Conservation (phyloP, 2,113 vertebrate species). For the Columbina picui region DNA sequence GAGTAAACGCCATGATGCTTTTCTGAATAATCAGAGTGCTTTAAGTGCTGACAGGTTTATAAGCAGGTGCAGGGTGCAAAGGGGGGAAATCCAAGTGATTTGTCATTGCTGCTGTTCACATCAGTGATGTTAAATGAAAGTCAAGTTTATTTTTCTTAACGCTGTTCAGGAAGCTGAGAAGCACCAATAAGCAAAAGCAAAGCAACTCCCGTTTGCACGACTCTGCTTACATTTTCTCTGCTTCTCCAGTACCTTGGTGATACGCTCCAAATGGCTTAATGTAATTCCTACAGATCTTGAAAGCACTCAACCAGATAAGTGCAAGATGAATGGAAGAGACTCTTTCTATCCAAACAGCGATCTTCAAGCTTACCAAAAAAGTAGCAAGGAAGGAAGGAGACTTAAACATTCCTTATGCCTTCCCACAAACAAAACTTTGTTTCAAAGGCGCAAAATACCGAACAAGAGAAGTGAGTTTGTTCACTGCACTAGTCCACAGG, state of each 20-base stretch:
- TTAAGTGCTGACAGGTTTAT: conserved; percentile 11
- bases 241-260: not conserved
- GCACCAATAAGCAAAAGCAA: not conserved
- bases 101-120: not conserved
- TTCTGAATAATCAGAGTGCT: not conserved
- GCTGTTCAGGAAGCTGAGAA: not conserved
- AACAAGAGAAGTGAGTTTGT: not conserved
- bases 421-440: not conserved
- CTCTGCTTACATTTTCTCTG: not conserved
- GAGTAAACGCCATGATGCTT: not conserved
- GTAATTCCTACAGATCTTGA: not conserved
- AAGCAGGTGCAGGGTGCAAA: not conserved
- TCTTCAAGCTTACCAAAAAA: not conserved
- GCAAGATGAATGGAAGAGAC: not conserved
- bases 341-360: not conserved
- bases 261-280: not conserved
- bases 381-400: not conserved
- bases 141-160: not conserved
- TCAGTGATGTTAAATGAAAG: not conserved
- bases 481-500: not conserved
- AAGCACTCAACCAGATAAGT: not conserved
- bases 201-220: not conserved
- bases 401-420: not conserved
- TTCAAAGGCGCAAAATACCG: not conserved
- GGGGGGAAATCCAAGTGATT: not conserved